Conservation (phyloP, 1,140 invertebrate genomes). For the Samia ricini region DNA sequence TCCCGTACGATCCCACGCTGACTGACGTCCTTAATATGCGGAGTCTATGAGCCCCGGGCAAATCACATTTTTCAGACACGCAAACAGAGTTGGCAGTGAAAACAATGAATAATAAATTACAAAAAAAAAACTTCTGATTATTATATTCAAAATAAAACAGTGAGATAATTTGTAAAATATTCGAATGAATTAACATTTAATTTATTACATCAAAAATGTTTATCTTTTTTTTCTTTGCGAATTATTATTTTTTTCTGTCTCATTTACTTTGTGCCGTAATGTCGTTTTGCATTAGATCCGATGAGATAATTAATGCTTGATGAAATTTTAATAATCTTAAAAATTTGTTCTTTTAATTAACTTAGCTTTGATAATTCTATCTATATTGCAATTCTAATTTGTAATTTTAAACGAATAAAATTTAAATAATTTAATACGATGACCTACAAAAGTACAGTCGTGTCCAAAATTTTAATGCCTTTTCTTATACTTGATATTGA, state of each 20-base stretch:
- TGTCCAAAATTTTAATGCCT: not conserved
- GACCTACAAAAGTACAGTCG: not conserved
- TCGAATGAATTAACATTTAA: no score
- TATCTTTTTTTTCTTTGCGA: no score
- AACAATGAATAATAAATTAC: conserved; percentile 17
- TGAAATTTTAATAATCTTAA: no score
- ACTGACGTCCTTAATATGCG: conserved; percentile 42
- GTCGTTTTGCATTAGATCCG: no score
- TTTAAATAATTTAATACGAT: not conserved
- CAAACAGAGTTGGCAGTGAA: conserved; percentile 10
- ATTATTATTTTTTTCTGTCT: no score
- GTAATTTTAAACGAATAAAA: not conserved
- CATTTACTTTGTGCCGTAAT: no score
- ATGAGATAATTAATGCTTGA: no score
- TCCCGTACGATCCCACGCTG: conserved; percentile 40
- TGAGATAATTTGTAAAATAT: no score
- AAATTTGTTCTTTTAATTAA: no score
- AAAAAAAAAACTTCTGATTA: no score
- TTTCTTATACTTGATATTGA: conserved; percentile 26
- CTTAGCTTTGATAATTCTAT: not conserved
- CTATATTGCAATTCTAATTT: not conserved
- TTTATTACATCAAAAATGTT: no score
- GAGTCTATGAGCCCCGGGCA: conserved; percentile 34
- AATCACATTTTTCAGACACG: conserved; percentile 32
- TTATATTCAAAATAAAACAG: no score